These are phyloP conservation scores for Antrozous pallidus DNA, from an alignment of 2,797 vertebrate species.

Conservation along the genomic window DNA sequence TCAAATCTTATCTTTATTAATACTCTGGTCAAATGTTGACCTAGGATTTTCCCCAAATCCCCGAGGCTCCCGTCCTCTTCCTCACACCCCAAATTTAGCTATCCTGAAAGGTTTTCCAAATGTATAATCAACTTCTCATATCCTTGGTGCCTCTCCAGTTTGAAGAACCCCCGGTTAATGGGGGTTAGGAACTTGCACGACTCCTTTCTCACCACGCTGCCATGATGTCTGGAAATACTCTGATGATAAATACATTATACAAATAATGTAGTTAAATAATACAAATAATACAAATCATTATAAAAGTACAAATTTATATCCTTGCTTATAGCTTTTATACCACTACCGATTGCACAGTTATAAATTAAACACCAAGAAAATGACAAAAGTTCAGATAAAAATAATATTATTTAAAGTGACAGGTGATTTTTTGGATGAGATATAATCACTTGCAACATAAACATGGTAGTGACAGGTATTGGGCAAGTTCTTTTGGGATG, in stretches of 20 bases:
- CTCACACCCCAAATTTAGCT: neutral
- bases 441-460: neutral
- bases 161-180: conserved; percentile 21
- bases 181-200: neutral
- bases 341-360: neutral
- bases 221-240: neutral
- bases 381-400: neutral
- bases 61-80: neutral
- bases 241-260: neutral
- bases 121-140: neutral
- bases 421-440: neutral
- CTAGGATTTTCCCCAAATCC: neutral
- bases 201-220: neutral
- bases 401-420: neutral
- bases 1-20: neutral
- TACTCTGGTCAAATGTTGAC: conserved; percentile 33
- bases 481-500: neutral
- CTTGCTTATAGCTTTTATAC: neutral
- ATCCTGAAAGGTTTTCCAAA: conserved; percentile 4
- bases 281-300: neutral
- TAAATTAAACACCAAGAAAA: conserved; percentile 23
- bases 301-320: neutral
- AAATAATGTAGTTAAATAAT: too few relatives aligned
- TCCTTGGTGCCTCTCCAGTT: neutral
- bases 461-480: neutral